Percentiles rank a stretch among this genome's conserved stretches.
Conservation (phyloP, 2,113 vertebrate species). For the Desmodus rotundus region DNA sequence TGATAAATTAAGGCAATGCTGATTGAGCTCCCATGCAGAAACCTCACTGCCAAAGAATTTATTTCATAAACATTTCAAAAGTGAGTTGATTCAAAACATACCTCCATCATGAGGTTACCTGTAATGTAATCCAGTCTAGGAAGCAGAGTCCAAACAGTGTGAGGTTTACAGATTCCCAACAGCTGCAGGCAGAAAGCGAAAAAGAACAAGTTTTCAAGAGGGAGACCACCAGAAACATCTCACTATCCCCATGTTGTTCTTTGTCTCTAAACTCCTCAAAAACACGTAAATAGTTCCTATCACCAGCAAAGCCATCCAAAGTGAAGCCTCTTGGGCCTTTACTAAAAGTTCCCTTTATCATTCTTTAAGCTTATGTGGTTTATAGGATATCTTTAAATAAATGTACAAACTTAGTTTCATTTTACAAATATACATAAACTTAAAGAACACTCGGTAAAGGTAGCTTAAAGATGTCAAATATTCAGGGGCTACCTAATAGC, state of each 20-base stretch:
- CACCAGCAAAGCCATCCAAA: not conserved
- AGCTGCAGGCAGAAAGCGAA: not conserved
- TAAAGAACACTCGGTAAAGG: not conserved
- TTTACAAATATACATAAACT: not conserved
- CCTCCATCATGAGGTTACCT: not conserved
- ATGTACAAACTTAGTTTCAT: not conserved
- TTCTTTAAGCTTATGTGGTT: not conserved
- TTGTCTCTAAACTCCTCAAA: not conserved
- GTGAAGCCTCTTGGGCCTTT: not conserved
- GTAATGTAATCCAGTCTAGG: not conserved
- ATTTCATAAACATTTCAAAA: constrained; percentile 30
- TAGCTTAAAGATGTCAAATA: not conserved
- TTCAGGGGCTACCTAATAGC: not conserved
- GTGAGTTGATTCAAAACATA: not conserved
- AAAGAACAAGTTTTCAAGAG: not conserved
- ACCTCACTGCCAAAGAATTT: not conserved
- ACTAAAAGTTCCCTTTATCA: not conserved
- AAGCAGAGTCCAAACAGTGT: constrained; percentile 12
- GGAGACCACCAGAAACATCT: not conserved
- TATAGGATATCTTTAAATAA: not conserved
- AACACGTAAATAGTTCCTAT: not conserved
- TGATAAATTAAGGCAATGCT: not conserved
- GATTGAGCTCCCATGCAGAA: not conserved
- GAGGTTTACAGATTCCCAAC: not conserved
- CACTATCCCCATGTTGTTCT: not conserved